These are phyloP conservation scores for Catocala fraxini DNA, from an alignment of 2,888 invertebrate genomes.

Conservation along the genomic window DNA sequence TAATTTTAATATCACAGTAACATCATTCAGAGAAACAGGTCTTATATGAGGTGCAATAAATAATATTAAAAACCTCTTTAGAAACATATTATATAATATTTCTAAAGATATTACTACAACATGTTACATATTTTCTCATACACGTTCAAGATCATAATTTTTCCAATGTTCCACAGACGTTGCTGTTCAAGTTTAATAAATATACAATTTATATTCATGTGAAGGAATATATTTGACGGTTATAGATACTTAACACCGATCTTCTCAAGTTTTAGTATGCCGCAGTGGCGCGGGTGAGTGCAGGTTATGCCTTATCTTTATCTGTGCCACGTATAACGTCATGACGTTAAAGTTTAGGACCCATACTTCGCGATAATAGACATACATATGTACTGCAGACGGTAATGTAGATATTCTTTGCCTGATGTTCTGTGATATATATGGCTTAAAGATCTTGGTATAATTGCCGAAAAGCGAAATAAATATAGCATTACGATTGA, in stretches of 20 bases:
- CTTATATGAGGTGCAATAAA: too few relatives aligned
- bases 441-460: too few relatives aligned
- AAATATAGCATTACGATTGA: too few relatives aligned
- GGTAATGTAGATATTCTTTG: background rate
- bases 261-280: slow-evolving; percentile 5
- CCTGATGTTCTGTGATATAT: background rate
- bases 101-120: background rate
- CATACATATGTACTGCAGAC: slow-evolving; percentile 1
- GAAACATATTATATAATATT: too few relatives aligned
- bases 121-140: background rate
- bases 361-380: slow-evolving; percentile 13
- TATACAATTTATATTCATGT: background rate
- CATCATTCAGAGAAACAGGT: too few relatives aligned
- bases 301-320: slow-evolving; percentile 27
- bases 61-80: too few relatives aligned
- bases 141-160: background rate
- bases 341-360: slow-evolving; percentile 10
- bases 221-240: background rate
- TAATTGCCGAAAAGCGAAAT: too few relatives aligned
- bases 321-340: slow-evolving; percentile 21
- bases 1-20: too few relatives aligned
- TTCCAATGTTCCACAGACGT: background rate
- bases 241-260: slow-evolving; percentile 6
- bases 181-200: slow-evolving; percentile 2
- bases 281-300: background rate